phyloP scores from a whole-genome alignment of 1,140 invertebrate genomes.

The Lepidurus arcticus region DNA sequence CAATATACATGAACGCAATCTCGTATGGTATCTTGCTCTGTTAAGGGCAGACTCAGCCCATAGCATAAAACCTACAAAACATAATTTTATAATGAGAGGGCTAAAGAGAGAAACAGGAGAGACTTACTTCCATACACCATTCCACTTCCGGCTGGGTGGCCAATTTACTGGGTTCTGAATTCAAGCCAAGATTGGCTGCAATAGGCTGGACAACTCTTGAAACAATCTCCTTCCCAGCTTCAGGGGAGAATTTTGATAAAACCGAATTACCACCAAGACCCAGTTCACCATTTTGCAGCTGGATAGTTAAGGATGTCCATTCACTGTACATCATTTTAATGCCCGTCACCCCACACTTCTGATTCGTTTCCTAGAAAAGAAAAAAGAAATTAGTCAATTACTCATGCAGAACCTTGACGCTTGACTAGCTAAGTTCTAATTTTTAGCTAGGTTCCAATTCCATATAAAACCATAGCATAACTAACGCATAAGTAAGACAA shows the following conservation, averaged over 20 bases:
- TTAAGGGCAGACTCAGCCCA: conserved; percentile 79
- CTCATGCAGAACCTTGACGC: background rate
- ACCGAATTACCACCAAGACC: conserved; percentile 33
- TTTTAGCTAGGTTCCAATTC: background rate
- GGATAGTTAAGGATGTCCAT: conserved; percentile 34
- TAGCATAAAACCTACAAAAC: conserved; percentile 72
- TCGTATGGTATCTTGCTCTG: conserved; percentile 86
- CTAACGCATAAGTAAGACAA: background rate
- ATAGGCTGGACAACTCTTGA: conserved; percentile 31
- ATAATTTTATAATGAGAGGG: conserved; percentile 21
- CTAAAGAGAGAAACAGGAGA: background rate
- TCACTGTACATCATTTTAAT: conserved; percentile 32
- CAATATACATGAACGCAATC: conserved; percentile 96
- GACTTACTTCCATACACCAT: conserved; percentile 75
- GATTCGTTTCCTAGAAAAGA: background rate
- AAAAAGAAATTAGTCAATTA: background rate
- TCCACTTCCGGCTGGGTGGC: conserved; percentile 61
- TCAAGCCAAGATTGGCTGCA: conserved; percentile 27
- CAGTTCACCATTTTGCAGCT: conserved; percentile 31
- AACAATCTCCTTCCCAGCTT: conserved; percentile 26
- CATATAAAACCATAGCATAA: background rate
- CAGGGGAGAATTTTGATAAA: background rate
- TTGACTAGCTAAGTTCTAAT: too few relatives aligned
- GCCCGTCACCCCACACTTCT: conserved; percentile 28
- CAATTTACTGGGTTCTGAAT: conserved; percentile 39